These are phyloP conservation scores for Entomyzon cyanotis DNA, from an alignment of 2,113 vertebrate species.

Conservation along the genomic window DNA sequence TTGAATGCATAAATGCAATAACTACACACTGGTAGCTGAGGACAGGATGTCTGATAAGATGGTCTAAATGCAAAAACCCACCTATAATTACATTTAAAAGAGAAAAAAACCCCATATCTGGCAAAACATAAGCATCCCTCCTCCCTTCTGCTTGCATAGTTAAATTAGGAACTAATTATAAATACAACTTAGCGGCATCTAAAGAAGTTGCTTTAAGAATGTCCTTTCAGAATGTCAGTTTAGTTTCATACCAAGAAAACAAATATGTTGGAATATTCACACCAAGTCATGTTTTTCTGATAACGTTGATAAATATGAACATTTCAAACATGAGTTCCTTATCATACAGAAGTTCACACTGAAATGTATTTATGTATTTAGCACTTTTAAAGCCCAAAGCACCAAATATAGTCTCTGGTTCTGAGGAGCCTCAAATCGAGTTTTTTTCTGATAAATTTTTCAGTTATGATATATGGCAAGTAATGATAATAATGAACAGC, in stretches of 20 bases:
- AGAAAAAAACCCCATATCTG: constrained; percentile 58
- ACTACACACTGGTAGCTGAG: constrained; percentile 72
- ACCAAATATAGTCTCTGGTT: neutral
- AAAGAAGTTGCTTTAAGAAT: constrained; percentile 67
- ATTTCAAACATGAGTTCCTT: constrained; percentile 65
- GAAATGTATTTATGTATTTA: constrained; percentile 14
- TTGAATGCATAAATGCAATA: constrained; percentile 83
- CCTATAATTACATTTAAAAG: constrained; percentile 67
- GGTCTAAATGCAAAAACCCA: constrained; percentile 58
- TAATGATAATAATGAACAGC: neutral
- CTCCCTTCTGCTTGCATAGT: constrained; percentile 63
- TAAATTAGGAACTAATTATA: constrained; percentile 75
- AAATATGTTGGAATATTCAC: constrained; percentile 75
- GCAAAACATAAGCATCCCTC: constrained; percentile 58
- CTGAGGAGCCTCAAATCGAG: neutral
- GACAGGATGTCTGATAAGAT: constrained; percentile 67
- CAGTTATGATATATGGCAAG: neutral
- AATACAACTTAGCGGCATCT: constrained; percentile 72
- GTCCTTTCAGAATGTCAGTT: constrained; percentile 74
- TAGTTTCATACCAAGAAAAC: constrained; percentile 76
- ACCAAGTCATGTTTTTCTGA: constrained; percentile 68
- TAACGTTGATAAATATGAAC: constrained; percentile 73
- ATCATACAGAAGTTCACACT: constrained; percentile 31
- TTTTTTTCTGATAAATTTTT: neutral
- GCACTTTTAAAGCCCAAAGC: neutral